Conservation (phyloP, 1,140 invertebrate genomes). For the Drosophila santomea region DNA sequence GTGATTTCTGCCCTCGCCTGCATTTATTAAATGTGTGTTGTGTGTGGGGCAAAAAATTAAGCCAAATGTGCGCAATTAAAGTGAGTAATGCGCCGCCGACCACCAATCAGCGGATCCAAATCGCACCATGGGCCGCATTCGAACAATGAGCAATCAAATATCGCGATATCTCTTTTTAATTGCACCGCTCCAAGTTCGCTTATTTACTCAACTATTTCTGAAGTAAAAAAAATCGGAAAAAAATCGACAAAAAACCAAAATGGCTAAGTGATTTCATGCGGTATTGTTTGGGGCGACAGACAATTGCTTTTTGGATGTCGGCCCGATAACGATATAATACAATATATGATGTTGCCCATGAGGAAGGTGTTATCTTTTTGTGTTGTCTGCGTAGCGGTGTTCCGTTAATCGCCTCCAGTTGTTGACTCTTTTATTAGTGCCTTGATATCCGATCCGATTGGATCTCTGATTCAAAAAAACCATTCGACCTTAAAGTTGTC, state of each 20-base stretch:
- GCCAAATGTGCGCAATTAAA: slow-evolving; percentile 79
- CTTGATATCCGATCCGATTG: slow-evolving; percentile 31
- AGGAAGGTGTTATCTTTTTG: slow-evolving; percentile 28
- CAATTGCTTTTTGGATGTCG: slow-evolving; percentile 44
- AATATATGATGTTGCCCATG: slow-evolving; percentile 11
- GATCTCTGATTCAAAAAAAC: slow-evolving; percentile 11
- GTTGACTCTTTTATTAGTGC: slow-evolving; percentile 27
- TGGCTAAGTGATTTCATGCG: slow-evolving; percentile 21
- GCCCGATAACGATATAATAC: slow-evolving; percentile 21
- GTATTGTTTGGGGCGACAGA: slow-evolving; percentile 12
- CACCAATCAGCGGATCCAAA: slow-evolving; percentile 37
- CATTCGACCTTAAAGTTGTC: slow-evolving; percentile 14
- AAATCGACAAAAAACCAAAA: slow-evolving; percentile 1
- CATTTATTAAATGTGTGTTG: slow-evolving; percentile 39
- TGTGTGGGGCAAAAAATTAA: slow-evolving; percentile 66
- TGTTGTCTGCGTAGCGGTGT: slow-evolving; percentile 15
- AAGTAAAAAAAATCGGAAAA: neutral
- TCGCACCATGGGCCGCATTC: slow-evolving; percentile 65
- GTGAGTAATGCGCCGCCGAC: slow-evolving; percentile 70
- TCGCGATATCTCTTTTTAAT: slow-evolving; percentile 70
- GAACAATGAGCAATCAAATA: slow-evolving; percentile 66
- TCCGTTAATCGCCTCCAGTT: slow-evolving; percentile 36
- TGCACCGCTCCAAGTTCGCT: slow-evolving; percentile 45
- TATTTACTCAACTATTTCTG: slow-evolving; percentile 10
- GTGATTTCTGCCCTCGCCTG: slow-evolving; percentile 61